Evolutionary conservation across 2,797 vertebrate genomes (phyloP).

Genomic region (Thalassophryne amazonica): DNA sequence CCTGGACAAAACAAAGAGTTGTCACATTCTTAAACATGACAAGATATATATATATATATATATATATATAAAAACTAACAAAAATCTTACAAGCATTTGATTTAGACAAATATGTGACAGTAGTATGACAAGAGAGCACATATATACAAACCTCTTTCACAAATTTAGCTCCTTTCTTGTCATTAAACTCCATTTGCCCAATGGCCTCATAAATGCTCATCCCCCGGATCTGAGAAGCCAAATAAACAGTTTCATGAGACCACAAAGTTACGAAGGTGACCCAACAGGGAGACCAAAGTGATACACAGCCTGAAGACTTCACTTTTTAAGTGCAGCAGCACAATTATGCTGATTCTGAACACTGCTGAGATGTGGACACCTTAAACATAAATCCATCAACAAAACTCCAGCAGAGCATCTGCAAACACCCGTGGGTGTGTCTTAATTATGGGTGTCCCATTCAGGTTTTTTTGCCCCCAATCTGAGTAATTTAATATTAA

Average conservation of each 20-base stretch:
- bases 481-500: too few relatives aligned
- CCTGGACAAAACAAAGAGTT: slow-evolving; percentile 60
- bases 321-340: background rate
- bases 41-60: too few relatives aligned
- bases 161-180: slow-evolving; percentile 96
- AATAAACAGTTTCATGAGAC: background rate
- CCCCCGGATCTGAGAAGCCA: slow-evolving; percentile 80
- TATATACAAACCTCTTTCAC: slow-evolving; percentile 85
- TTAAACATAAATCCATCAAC: background rate
- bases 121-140: background rate
- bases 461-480: too few relatives aligned
- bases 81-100: background rate
- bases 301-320: background rate
- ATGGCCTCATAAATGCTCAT: slow-evolving; percentile 93
- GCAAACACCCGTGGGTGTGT: background rate
- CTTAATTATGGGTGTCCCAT: too few relatives aligned
- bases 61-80: too few relatives aligned
- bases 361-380: too few relatives aligned
- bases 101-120: background rate
- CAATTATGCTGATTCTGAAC: rapidly evolving
- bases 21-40: background rate
- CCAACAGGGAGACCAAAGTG: background rate
- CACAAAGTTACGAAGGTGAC: too few relatives aligned
- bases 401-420: background rate
- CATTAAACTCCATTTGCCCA: slow-evolving; percentile 90